Conservation (phyloP, 1,140 invertebrate species). For the Campoletis sonorensis region DNA sequence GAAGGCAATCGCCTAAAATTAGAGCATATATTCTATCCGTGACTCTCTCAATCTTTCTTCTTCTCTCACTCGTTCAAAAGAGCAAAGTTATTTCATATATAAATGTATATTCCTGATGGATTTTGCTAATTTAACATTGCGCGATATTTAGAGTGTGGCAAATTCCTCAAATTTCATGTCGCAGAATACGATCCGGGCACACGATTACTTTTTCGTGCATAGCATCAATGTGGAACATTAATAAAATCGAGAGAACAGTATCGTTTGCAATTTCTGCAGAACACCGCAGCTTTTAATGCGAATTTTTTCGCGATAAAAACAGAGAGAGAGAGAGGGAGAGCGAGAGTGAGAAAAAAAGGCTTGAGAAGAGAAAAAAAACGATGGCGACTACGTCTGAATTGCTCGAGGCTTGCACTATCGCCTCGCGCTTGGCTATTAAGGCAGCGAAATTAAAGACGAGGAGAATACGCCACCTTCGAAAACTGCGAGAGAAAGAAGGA, state of each 20-base stretch:
- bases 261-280: too few relatives aligned
- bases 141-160: not conserved
- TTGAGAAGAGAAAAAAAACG: not conserved
- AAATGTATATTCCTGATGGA: not conserved
- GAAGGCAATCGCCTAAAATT: constrained; percentile 76
- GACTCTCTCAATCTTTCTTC: constrained; percentile 46
- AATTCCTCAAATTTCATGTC: not conserved
- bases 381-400: not conserved
- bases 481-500: not conserved
- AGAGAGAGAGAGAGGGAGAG: too few relatives aligned
- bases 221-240: too few relatives aligned
- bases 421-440: constrained; percentile 52
- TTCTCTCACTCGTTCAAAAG: not conserved
- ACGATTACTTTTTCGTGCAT: too few relatives aligned
- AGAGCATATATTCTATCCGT: constrained; percentile 74
- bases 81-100: constrained; percentile 69
- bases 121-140: not conserved
- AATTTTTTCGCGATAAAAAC: not conserved
- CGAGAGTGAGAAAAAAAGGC: not conserved
- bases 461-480: constrained; percentile 5
- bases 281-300: too few relatives aligned
- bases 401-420: constrained; percentile 32
- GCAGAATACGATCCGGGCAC: too few relatives aligned
- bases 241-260: too few relatives aligned
- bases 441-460: constrained; percentile 39